Evolutionary conservation across 1,140 invertebrate species (phyloP), one percentile per base, ranked within the genome.

Genomic region (Bombyx mandarina): DNA sequence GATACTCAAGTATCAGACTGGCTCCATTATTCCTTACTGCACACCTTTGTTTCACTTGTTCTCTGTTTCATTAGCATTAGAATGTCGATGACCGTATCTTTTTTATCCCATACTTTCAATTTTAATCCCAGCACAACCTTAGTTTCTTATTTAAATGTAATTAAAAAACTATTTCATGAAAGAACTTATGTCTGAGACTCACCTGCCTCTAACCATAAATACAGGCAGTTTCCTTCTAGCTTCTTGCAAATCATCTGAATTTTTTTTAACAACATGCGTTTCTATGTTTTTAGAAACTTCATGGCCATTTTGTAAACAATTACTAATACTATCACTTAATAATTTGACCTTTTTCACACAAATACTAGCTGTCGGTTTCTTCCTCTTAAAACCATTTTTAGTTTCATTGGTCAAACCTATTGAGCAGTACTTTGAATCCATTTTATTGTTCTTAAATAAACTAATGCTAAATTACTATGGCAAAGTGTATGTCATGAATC

Each of bases 351-450:
- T 75, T 59, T 86, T 86, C 18, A 72, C 66, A 54, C 76, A 77
- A 26, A 79, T 48, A 52, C 74, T 71, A 22, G 62, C 52, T n/a
- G 43, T 22, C 26, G 56, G 47, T 10, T 61, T 59, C 56, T 62
- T 73, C 57, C 63, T 61, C 47, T 69, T 70, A 5, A 66, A 58
- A 55, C 65, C 57, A 57, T 71, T 45, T 69, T 65, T 66, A 10
- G 12, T 12, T 6, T 48, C 60, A 60, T 76, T 77, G 54, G 61
- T 62, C 42, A 61, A 67, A 42, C 70, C 78, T 55, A 84, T 42
- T 6, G 70, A 66, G 45, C 66, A 58, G 65, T 86, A 86, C 66
- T 85, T 86, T 45, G 83, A 86, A 77, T 86, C 83, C 83, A 86
- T 86, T 52, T 52, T 65, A 35, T 35, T 35, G 26, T 35, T 35